Conservation (phyloP, 2,888 invertebrate species). For the Agrochola lychnidis region DNA sequence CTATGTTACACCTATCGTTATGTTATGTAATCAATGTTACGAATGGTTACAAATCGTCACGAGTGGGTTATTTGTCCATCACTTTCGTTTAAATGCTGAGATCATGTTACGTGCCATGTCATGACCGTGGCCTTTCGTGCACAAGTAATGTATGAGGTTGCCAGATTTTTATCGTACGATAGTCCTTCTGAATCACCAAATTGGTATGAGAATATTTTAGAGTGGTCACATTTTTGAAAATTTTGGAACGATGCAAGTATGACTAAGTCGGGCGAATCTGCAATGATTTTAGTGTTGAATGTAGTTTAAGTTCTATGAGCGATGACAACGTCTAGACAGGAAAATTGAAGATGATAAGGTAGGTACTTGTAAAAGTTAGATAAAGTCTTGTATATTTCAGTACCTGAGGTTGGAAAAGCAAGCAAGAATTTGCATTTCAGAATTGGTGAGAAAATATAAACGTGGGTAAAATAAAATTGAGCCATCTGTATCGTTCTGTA, state of each 20-base stretch:
- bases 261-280: background rate
- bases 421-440: slow-evolving; percentile 21
- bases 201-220: slow-evolving; percentile 24
- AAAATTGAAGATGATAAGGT: slow-evolving; percentile 9
- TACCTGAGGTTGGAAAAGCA: background rate
- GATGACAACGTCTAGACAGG: slow-evolving; percentile 29
- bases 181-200: slow-evolving; percentile 30
- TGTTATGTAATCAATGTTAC: slow-evolving; percentile 38
- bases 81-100: slow-evolving; percentile 67
- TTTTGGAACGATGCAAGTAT: background rate
- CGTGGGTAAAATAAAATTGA: slow-evolving; percentile 49
- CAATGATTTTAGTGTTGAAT: slow-evolving; percentile 18
- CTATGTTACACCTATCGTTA: too few relatives aligned
- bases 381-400: background rate
- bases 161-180: background rate
- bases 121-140: slow-evolving; percentile 73
- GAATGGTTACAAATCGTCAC: slow-evolving; percentile 58
- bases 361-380: background rate
- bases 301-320: slow-evolving; percentile 12
- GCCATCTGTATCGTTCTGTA: slow-evolving; percentile 44
- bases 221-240: background rate
- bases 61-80: slow-evolving; percentile 70
- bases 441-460: slow-evolving; percentile 29
- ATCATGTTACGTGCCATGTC: slow-evolving; percentile 69
- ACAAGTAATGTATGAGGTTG: slow-evolving; percentile 21